Base-by-base conservation (phyloP, 1,140 invertebrate species). In the Bathynomus jamesi region DNA sequence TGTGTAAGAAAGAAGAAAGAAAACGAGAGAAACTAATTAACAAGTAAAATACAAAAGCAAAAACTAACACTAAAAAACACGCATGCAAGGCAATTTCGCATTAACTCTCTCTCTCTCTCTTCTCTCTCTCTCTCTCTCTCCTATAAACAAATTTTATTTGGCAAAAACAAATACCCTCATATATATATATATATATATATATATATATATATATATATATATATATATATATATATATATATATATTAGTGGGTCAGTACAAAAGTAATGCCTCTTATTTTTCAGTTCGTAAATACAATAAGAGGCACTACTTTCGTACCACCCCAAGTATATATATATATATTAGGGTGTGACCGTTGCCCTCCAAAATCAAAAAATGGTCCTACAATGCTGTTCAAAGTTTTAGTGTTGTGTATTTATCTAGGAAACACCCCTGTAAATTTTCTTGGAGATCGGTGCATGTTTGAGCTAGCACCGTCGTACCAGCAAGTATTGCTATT, bases 141-240 rank as follows among this genome's bases (percentile, higher is more conserved):
- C 13, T 29, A 17, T 29, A 29, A 17, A 29, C 27, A 29, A 66
- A 29, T 66, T 10, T 66, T 66, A 29, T 29, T n/a, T n/a, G n/a
- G n/a, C n/a, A n/a, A n/a, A n/a, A n/a, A n/a, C n/a, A n/a, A n/a
- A n/a, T n/a, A n/a, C n/a, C n/a, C n/a, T n/a, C n/a, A 53, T 53
- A 53, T 53, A 53, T 53, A 53, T 53, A 53, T 53, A 53, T 53
- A 53, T 53, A 53, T 53, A 53, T 53, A 53, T 53, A 53, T 53
- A 53, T 53, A 53, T 53, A 53, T 53, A 53, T 53, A 53, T 53
- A 53, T 53, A 53, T 53, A 53, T 53, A 53, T 53, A 53, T 53
- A 53, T 53, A 40, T 53, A 53, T 53, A 53, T 53, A 53, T 53
- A 53, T 53, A 53, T 53, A 53, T 53, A 53, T 53, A 53, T 53